Conservation (phyloP, 2,113 vertebrate genomes). For the Epinephelus moara region DNA sequence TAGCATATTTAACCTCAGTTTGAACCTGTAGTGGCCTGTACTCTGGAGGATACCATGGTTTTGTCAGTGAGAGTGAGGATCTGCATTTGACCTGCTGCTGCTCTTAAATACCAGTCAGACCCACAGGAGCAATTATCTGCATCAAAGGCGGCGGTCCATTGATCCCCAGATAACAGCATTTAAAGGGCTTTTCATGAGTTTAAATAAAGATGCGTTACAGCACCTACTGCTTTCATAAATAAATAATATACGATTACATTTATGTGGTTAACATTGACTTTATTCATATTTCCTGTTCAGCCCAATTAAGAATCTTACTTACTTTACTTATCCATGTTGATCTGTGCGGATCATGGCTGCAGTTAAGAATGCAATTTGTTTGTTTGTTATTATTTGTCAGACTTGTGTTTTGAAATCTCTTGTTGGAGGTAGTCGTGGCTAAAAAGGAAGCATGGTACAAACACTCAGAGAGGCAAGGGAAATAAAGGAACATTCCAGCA, state of each 20-base stretch:
- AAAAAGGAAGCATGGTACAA: too few species aligned
- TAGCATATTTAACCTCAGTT: conserved; percentile 74
- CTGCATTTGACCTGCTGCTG: conserved; percentile 21
- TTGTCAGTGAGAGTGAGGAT: conserved; percentile 6
- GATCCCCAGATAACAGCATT: conserved; percentile 6
- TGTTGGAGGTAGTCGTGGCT: too few species aligned
- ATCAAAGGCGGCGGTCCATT: background rate
- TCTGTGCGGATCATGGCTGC: too few species aligned
- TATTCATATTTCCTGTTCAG: too few species aligned
- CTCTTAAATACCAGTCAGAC: conserved; percentile 23
- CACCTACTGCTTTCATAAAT: background rate
- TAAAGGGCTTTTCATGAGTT: background rate
- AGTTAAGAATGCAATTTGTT: too few species aligned
- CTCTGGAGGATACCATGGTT: conserved; percentile 13
- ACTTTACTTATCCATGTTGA: too few species aligned
- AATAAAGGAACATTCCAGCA: too few species aligned
- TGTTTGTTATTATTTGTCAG: too few species aligned
- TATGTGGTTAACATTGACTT: background rate
- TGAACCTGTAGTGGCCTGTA: conserved; percentile 67
- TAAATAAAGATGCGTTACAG: background rate
- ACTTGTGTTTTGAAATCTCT: too few species aligned
- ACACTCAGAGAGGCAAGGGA: too few species aligned
- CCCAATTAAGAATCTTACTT: too few species aligned
- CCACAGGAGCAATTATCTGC: conserved; percentile 1
- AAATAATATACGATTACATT: background rate